phyloP scores from a whole-genome alignment of 2,113 vertebrate genomes.

The Saguinus midas region DNA sequence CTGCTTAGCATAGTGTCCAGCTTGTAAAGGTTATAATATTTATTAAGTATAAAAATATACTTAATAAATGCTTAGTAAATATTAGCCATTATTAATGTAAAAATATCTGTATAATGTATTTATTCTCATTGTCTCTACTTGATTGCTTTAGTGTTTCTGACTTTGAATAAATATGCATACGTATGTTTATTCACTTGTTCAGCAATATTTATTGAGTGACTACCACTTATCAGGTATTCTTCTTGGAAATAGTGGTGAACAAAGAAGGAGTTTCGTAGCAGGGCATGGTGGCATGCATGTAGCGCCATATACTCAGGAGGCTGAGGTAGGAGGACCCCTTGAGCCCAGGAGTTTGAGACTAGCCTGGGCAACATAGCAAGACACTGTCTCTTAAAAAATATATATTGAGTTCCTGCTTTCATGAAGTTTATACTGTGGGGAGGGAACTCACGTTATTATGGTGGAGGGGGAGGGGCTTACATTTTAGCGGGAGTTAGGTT shows the following conservation, averaged over 20 bases:
- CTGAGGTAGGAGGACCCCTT: no score
- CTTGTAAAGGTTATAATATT: background rate
- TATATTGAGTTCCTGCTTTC: background rate
- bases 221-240: background rate
- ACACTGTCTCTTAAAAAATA: no score
- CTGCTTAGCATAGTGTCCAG: background rate
- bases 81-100: slow-evolving; percentile 30
- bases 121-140: slow-evolving; percentile 6
- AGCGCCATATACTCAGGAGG: no score
- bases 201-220: background rate
- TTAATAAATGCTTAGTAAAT: slow-evolving; percentile 23
- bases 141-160: background rate
- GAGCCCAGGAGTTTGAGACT: no score
- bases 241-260: background rate
- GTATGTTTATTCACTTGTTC: background rate
- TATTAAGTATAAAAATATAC: background rate
- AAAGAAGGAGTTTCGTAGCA: background rate
- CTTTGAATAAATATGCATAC: slow-evolving; percentile 9
- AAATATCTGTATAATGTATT: background rate
- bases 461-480: background rate
- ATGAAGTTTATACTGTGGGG: background rate
- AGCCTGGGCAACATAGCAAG: no score
- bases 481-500: background rate
- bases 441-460: background rate
- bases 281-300: no score